Evolutionary conservation across 2,113 vertebrate genomes (phyloP).

Genomic region (Cebus imitator): DNA sequence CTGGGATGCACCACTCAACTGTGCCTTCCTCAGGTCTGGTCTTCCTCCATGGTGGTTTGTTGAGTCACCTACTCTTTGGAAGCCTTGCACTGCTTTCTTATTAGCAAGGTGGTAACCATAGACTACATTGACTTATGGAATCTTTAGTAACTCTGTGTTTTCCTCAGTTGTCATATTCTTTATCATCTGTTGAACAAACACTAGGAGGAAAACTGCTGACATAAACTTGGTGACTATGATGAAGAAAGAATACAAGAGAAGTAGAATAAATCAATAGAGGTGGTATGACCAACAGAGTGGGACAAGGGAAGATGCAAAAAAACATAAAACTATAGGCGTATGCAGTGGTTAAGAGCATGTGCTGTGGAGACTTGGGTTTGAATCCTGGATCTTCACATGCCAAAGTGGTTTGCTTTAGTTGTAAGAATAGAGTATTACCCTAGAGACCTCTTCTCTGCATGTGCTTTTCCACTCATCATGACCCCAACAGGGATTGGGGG

Average conservation of each 20-base stretch:
- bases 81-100: neutral
- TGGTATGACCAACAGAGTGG: neutral
- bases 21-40: neutral
- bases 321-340: accelerated
- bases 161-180: neutral
- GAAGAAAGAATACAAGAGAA: neutral
- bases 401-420: neutral
- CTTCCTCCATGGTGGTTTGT: neutral
- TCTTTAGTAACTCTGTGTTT: neutral
- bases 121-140: neutral
- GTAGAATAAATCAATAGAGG: neutral
- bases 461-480: neutral
- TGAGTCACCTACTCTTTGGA: neutral
- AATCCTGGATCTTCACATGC: neutral
- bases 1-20: neutral
- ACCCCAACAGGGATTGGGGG: neutral
- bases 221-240: neutral
- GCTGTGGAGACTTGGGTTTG: neutral
- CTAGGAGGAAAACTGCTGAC: neutral
- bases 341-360: neutral
- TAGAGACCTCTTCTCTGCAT: neutral
- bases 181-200: neutral
- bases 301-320: neutral
- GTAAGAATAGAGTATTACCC: neutral
- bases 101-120: neutral